Evolutionary conservation across 2,113 vertebrate genomes (phyloP).

Genomic region (Colistium nudipinnis): DNA sequence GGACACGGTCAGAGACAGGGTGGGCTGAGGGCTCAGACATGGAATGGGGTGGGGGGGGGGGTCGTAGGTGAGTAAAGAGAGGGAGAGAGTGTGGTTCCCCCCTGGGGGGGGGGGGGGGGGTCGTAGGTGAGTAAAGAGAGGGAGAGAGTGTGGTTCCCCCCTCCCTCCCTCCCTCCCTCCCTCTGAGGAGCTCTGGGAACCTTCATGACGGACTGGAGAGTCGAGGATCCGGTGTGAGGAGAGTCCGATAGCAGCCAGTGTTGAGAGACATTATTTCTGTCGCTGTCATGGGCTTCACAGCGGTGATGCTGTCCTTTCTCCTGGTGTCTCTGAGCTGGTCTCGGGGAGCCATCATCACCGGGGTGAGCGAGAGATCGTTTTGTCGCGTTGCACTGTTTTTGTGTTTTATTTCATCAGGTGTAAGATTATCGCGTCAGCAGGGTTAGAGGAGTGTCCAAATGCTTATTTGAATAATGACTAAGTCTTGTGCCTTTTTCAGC

Average conservation of each 20-base stretch:
- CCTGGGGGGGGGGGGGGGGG: slow-evolving; percentile 34
- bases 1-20: slow-evolving; percentile 39
- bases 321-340: slow-evolving; percentile 76
- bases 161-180: slow-evolving; percentile 24
- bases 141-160: slow-evolving; percentile 30
- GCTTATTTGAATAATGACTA: too few relatives aligned
- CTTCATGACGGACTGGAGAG: slow-evolving; percentile 38
- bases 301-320: slow-evolving; percentile 76
- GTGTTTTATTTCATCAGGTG: background rate
- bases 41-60: slow-evolving; percentile 50
- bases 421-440: background rate
- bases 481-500: background rate
- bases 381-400: background rate
- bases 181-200: slow-evolving; percentile 51
- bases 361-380: slow-evolving; percentile 76
- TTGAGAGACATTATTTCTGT: slow-evolving; percentile 43
- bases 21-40: slow-evolving; percentile 39
- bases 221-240: slow-evolving; percentile 29
- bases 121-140: slow-evolving; percentile 75
- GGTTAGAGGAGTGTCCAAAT: background rate
- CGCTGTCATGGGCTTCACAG: slow-evolving; percentile 76
- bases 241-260: slow-evolving; percentile 30
- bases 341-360: slow-evolving; percentile 83
- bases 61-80: slow-evolving; percentile 74
- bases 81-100: slow-evolving; percentile 34